Evolutionary conservation across 2,797 vertebrate genomes (phyloP).

Genomic region (Carcharodon carcharias): DNA sequence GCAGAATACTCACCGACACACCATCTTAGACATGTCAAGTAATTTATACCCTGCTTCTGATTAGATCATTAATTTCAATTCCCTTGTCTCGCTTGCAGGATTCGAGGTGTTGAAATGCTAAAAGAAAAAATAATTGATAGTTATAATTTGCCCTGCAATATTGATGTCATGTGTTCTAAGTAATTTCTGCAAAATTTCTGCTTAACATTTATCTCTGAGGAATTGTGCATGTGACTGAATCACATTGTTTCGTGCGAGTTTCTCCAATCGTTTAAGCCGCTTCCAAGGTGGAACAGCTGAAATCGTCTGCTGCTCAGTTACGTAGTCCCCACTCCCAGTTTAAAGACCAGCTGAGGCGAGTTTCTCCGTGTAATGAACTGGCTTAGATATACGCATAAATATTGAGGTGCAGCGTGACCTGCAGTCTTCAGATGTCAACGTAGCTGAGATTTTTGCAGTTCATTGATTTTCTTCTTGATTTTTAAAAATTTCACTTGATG

Average conservation of each 20-base stretch:
- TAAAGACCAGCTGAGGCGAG: background rate
- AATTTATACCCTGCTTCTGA: background rate
- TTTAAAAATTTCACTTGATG: too few species aligned
- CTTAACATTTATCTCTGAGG: too few species aligned
- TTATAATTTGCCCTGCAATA: too few species aligned
- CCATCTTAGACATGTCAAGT: background rate
- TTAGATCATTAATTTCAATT: background rate
- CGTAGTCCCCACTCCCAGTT: background rate
- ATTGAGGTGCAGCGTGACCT: background rate
- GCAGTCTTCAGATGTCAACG: background rate
- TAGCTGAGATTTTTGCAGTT: background rate
- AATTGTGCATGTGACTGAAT: background rate
- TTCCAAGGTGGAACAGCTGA: background rate
- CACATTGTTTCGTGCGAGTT: background rate
- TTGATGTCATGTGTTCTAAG: background rate
- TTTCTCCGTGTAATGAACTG: background rate
- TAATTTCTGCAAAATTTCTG: background rate
- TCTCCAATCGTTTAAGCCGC: background rate
- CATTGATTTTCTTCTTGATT: too few species aligned
- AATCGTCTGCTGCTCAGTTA: background rate
- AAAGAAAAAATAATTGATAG: background rate
- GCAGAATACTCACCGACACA: background rate
- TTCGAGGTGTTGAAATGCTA: background rate
- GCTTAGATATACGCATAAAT: background rate
- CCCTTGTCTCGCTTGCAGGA: background rate